A percentile compares a stretch with the other conserved stretches of the same genome.
Conservation (phyloP, 2,888 invertebrate genomes). For the Leucoma salicis region DNA sequence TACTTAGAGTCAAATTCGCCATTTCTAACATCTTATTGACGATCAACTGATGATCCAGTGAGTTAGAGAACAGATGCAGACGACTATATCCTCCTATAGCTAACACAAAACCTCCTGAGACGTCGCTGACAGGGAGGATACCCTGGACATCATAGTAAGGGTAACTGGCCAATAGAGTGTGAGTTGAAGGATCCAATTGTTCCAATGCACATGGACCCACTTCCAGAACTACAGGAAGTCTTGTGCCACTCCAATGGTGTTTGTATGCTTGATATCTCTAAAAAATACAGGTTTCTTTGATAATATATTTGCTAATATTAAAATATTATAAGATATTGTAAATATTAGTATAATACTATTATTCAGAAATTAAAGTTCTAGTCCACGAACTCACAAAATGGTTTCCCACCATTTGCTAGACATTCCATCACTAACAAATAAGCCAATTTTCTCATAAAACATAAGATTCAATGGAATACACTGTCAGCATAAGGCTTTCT, state of each 20-base stretch:
- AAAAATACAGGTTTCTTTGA: slow-evolving; percentile 15
- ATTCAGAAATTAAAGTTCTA: too few relatives aligned
- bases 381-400: too few relatives aligned
- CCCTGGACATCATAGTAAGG: slow-evolving; percentile 75
- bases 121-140: slow-evolving; percentile 88
- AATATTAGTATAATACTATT: too few relatives aligned
- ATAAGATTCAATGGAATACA: too few relatives aligned
- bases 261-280: slow-evolving; percentile 95
- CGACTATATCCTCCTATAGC: slow-evolving; percentile 96
- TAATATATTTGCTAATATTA: not conserved
- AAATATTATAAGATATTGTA: too few relatives aligned
- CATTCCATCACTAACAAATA: too few relatives aligned
- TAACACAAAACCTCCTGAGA: slow-evolving; percentile 95
- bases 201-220: slow-evolving; percentile 96
- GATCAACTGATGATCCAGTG: slow-evolving; percentile 92
- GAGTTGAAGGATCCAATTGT: slow-evolving; percentile 94
- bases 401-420: too few relatives aligned
- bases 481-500: too few relatives aligned
- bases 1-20: slow-evolving; percentile 90
- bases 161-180: slow-evolving; percentile 86
- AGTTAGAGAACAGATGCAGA: slow-evolving; percentile 92
- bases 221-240: slow-evolving; percentile 93
- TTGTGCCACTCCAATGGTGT: slow-evolving; percentile 97
- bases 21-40: slow-evolving; percentile 93
- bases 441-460: too few relatives aligned